These are phyloP conservation scores for Drosophila equinoxialis DNA, from an alignment of 1,140 invertebrate species.

Conservation along the genomic window DNA sequence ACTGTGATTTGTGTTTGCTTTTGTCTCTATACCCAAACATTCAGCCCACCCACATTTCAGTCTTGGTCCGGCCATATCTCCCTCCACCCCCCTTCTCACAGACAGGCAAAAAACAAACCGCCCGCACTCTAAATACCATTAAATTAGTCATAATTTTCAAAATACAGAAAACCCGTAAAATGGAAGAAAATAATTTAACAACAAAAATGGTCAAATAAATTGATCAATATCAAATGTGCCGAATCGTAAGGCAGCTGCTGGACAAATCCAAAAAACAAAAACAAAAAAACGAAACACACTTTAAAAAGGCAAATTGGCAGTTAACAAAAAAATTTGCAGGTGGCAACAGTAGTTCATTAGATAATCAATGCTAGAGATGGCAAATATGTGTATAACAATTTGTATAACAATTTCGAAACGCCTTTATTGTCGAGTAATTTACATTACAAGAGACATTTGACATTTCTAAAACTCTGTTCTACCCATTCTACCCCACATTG, in stretches of 20 bases:
- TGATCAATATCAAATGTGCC: constrained; percentile 42
- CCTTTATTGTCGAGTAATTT: too few species aligned
- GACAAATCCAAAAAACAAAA: background rate
- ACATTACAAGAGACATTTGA: too few species aligned
- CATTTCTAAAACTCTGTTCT: too few species aligned
- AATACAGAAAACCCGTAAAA: constrained; percentile 33
- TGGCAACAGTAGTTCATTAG: background rate
- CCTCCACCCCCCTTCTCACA: constrained; percentile 37
- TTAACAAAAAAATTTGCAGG: background rate
- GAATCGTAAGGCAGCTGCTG: constrained; percentile 51
- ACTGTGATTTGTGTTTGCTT: constrained; percentile 39
- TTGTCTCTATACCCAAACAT: constrained; percentile 7
- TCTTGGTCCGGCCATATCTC: constrained; percentile 32
- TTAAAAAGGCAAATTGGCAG: constrained; percentile 29
- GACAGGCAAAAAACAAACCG: constrained; percentile 22
- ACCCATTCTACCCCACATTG: too few species aligned
- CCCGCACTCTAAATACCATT: constrained; percentile 70
- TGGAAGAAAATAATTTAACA: constrained; percentile 49
- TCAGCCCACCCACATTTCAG: constrained; percentile 59
- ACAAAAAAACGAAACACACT: too few species aligned
- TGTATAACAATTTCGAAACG: background rate
- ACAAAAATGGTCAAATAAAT: constrained; percentile 64
- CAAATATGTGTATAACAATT: background rate
- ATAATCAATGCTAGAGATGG: background rate
- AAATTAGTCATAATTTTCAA: constrained; percentile 67